Evolutionary conservation across 2,888 invertebrate species (phyloP), one percentile per base, ranked within the genome.

Genomic region (Archips xylosteana): DNA sequence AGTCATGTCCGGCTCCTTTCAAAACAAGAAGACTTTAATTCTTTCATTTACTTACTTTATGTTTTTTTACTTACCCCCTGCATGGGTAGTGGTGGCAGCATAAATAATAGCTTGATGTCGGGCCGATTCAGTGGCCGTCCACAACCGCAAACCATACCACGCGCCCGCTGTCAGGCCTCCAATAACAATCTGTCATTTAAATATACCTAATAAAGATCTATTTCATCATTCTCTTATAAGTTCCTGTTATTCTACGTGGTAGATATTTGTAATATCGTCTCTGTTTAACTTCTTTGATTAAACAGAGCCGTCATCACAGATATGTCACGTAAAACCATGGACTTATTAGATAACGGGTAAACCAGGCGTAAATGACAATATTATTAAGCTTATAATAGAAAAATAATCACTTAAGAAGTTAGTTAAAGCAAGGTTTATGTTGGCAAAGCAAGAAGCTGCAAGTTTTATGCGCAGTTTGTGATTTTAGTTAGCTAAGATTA

Each of bases 31-130:
- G 23, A 9, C 8, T 54, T 15, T 15, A 1, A 54, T 23, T 23
- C 1, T 23, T 23, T 23, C 0, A 23, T 23, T 23, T 23, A 23
- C 23, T 23, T 23, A 23, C 1, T 23, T 23, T 23, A 23, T 23
- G 23, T 23, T 23, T 54, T 10, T 63, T 10, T 6, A 32, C 9
- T 15, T 94, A 95, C 97, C 96, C 83, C 97, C 97, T 71, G 96
- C 95, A 79, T 96, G 92, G 0, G 97, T 97, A 0, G 97, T 96
- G 0, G 97, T 97, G 0, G 97, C 96, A 74, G 97, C 97, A 82
- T 96, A 96, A 82, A 97, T 96, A 66, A 96, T 90, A 42, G 96
- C 96, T 75, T 96, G 96, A 12, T 94, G 96, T 92, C 84, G 95
- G 86, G 76, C 96, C 95, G 79, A 97, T 95, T 88, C 97, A 94